phyloP scores from a whole-genome alignment of 2,797 vertebrate species.

The Lepus oiostolus region DNA sequence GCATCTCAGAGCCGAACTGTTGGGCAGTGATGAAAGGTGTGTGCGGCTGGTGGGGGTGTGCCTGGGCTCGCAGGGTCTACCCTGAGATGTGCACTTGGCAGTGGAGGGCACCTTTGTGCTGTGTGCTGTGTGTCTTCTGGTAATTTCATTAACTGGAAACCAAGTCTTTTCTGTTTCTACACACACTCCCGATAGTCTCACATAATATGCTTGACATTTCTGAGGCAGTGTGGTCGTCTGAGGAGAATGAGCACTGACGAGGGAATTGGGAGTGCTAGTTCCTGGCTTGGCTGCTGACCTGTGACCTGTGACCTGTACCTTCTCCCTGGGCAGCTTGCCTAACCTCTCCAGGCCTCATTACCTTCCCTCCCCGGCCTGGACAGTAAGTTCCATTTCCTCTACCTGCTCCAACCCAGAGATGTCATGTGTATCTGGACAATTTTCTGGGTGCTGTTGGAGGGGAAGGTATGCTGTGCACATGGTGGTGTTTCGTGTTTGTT shows the following conservation, averaged over 20 bases:
- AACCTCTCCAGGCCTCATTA: slow-evolving; percentile 70
- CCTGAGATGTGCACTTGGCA: background rate
- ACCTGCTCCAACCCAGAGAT: background rate
- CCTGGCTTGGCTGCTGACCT: slow-evolving; percentile 36
- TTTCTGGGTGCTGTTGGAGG: slow-evolving; percentile 16
- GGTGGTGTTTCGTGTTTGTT: slow-evolving; percentile 56
- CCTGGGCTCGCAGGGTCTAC: background rate
- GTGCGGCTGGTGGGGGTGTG: background rate
- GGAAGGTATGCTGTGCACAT: background rate
- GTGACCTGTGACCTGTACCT: background rate
- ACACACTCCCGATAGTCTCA: slow-evolving; percentile 30
- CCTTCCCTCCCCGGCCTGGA: slow-evolving; percentile 2
- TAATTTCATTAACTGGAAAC: slow-evolving; percentile 70
- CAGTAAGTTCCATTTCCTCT: slow-evolving; percentile 1
- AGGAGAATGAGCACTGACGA: slow-evolving; percentile 57
- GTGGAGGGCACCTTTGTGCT: slow-evolving; percentile 46
- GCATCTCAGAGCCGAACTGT: background rate
- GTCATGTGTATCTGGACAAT: background rate
- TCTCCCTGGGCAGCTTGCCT: slow-evolving; percentile 49
- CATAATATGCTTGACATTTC: slow-evolving; percentile 67
- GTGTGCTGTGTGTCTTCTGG: slow-evolving; percentile 23
- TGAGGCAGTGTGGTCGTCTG: slow-evolving; percentile 9
- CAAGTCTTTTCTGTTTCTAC: slow-evolving; percentile 49
- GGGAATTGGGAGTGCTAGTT: slow-evolving; percentile 32
- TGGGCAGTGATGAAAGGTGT: background rate